Evolutionary conservation across 2,888 invertebrate species (phyloP).

Genomic region (Hoplodrina blanda): DNA sequence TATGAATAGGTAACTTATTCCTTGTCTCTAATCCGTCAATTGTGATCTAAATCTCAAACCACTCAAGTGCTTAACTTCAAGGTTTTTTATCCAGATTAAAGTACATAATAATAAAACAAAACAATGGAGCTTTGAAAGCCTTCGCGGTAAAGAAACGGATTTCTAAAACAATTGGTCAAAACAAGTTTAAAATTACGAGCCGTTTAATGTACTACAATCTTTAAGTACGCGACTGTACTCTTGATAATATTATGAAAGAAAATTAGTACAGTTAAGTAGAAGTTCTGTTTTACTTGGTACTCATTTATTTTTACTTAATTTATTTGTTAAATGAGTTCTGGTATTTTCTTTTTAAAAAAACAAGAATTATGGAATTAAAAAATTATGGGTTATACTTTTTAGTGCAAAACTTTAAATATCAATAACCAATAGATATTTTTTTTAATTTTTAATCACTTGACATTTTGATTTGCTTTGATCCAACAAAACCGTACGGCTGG

Average conservation of each 20-base stretch:
- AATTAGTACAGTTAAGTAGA: constrained; percentile 38
- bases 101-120: constrained; percentile 61
- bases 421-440: neutral
- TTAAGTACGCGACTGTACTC: constrained; percentile 38
- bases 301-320: too few relatives aligned
- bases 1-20: neutral
- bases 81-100: constrained; percentile 29
- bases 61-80: constrained; percentile 24
- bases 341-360: neutral
- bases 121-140: constrained; percentile 74
- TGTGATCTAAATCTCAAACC: constrained; percentile 17
- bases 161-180: constrained; percentile 72
- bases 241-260: constrained; percentile 47
- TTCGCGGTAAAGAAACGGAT: constrained; percentile 66
- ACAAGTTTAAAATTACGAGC: constrained; percentile 71
- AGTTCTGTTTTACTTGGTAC: neutral
- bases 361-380: too few relatives aligned
- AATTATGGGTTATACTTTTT: neutral
- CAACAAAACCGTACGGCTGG: too few relatives aligned
- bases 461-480: neutral
- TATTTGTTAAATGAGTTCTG: neutral
- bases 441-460: neutral
- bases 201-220: constrained; percentile 53
- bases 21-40: constrained; percentile 17
- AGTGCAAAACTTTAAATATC: neutral